Percentiles rank a stretch among this genome's conserved stretches.
Conservation (phyloP, 2,888 invertebrate species). For the Osmoderma eremita region DNA sequence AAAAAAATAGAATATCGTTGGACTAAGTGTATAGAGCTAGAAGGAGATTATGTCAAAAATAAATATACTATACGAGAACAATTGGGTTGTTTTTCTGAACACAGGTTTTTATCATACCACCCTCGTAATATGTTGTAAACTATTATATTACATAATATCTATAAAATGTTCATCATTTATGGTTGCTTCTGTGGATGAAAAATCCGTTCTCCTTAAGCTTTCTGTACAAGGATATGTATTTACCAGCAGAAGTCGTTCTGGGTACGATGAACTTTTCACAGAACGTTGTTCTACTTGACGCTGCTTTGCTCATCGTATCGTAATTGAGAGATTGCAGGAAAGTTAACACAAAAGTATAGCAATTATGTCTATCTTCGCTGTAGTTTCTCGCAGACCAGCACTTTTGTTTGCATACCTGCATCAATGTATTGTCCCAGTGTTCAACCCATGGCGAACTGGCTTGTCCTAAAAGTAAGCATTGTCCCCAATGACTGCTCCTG, state of each 20-base stretch:
- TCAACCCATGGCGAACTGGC: conserved; percentile 73
- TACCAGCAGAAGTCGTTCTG: conserved; percentile 82
- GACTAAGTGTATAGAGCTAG: too few relatives aligned
- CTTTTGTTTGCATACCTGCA: conserved; percentile 71
- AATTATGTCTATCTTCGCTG: conserved; percentile 81
- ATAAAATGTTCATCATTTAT: conserved; percentile 8
- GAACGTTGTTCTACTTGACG: conserved; percentile 74
- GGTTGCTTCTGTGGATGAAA: conserved; percentile 64
- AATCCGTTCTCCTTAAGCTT: conserved; percentile 70
- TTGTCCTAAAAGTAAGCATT: conserved; percentile 76
- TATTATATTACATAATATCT: too few relatives aligned
- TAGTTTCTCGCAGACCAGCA: conserved; percentile 78
- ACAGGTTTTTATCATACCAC: too few relatives aligned
- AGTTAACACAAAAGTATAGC: conserved; percentile 86
- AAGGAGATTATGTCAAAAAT: too few relatives aligned
- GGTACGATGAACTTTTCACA: conserved; percentile 86
- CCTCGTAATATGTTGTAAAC: too few relatives aligned
- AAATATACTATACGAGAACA: too few relatives aligned
- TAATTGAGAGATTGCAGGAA: conserved; percentile 80
- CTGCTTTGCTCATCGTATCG: conserved; percentile 75
- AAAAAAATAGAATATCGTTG: too few relatives aligned
- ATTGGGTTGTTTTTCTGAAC: too few relatives aligned
- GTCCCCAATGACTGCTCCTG: conserved; percentile 70
- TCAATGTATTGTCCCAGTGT: conserved; percentile 74
- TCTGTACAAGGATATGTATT: conserved; percentile 85